Percentiles rank a stretch among this genome's conserved stretches.
Evolutionary conservation across 2,888 invertebrate species (phyloP).

Genomic region (Digitonthophagus gazella): DNA sequence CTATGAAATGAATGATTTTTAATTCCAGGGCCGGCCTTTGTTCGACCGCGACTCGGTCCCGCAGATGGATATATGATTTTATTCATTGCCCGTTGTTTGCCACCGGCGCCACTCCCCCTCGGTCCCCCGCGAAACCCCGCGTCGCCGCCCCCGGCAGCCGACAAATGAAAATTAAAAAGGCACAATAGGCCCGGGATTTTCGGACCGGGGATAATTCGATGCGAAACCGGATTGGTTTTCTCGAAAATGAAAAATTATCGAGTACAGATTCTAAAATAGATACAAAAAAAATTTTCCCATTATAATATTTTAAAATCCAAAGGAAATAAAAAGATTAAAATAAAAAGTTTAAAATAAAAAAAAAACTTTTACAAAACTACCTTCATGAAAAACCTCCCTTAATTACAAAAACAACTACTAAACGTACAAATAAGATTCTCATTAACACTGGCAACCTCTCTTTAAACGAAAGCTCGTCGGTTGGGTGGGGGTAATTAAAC

Average conservation of each 20-base stretch:
- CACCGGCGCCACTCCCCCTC: constrained; percentile 29
- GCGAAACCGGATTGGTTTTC: neutral
- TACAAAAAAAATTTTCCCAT: neutral
- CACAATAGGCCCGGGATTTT: constrained; percentile 2
- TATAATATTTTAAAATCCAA: too few species aligned
- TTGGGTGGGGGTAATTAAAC: neutral
- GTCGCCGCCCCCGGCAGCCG: constrained; percentile 38
- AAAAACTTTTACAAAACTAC: too few species aligned
- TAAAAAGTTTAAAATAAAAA: too few species aligned
- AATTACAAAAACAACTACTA: too few species aligned
- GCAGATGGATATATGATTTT: constrained; percentile 50
- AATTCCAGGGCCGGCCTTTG: constrained; percentile 48
- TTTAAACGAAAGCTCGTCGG: neutral
- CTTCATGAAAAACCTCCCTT: too few species aligned
- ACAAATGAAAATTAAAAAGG: constrained; percentile 48
- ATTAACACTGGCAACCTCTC: neutral
- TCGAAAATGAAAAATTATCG: neutral
- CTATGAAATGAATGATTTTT: constrained; percentile 52
- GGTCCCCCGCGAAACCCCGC: constrained; percentile 31
- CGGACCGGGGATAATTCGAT: neutral
- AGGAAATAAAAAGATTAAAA: too few species aligned
- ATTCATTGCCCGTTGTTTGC: constrained; percentile 48
- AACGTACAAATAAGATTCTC: neutral
- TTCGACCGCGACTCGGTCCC: constrained; percentile 41
- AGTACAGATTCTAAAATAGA: neutral